Base-by-base conservation (phyloP, 2,888 invertebrate species). In the Erebia ligea region DNA sequence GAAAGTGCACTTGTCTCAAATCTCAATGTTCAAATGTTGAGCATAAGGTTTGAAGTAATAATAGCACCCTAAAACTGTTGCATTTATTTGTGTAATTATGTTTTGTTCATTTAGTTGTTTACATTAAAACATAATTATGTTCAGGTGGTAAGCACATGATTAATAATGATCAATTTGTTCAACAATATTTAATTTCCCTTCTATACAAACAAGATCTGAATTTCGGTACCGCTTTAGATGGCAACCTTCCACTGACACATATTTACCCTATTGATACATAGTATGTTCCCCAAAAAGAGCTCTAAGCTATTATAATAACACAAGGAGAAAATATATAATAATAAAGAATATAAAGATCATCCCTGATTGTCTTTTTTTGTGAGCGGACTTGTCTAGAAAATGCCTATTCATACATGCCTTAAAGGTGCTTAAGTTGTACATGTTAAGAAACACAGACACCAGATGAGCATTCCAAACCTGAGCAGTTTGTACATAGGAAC, bases 61-160 rank as follows among this genome's bases (percentile, higher is more conserved):
- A n/a, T 8, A 17, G 1, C 17, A 52, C n/a, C 6, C 9, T 9
- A 9, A n/a, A n/a, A 52, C 17, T 52, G 52, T 52, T 52, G 17
- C 17, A 52, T 52, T 17, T n/a, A 52, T 52, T 17, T 52, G 17
- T 17, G 17, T 52, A 17, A 52, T 56, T n/a, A 21, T 57, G 57
- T 57, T 59, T 59, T 52, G n/a, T 17, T 52, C 9, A 52, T 17
- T 2, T 2, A 40, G 34, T 42, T 59, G 40, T 59, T 59, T 25
- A 59, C 40, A 40, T 34, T 40, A 9, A 59, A 59, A 59, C 40
- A 40, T 40, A n/a, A n/a, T n/a, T n/a, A 40, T 59, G 59, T 34
- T 59, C 59, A 59, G 59, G 59, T 59, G 59, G n/a, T 13, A 40
- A 34, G n/a, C n/a, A 59, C n/a, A 59, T 40, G 40, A 5, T 52